Conservation (phyloP, 64 coral and sea anemone genomes). For the Catalaphyllia jardinei region DNA sequence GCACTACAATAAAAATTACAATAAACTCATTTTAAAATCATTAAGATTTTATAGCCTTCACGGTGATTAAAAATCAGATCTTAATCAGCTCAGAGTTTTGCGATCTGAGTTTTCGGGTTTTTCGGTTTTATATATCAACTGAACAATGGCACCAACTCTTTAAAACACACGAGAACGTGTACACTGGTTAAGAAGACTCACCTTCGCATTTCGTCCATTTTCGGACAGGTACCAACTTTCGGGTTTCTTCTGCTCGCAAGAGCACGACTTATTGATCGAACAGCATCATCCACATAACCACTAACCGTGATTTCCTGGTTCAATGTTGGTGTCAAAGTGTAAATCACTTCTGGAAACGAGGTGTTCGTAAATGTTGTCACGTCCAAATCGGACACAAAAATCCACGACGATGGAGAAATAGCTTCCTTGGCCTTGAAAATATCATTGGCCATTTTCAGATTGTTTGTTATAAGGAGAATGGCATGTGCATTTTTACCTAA, state of each 20-base stretch:
- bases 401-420: neutral
- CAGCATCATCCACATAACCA: conserved; percentile 12
- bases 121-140: too few relatives aligned
- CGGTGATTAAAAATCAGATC: too few relatives aligned
- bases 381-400: conserved; percentile 17
- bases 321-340: neutral
- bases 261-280: neutral
- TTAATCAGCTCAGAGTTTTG: too few relatives aligned
- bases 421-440: neutral
- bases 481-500: neutral
- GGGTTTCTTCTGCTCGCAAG: neutral
- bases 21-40: too few relatives aligned
- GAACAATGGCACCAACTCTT: too few relatives aligned
- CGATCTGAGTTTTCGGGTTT: too few relatives aligned
- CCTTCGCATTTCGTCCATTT: neutral
- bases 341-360: neutral
- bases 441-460: neutral
- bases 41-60: too few relatives aligned
- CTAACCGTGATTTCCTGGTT: neutral
- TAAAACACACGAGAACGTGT: too few relatives aligned
- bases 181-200: neutral
- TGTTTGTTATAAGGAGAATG: conserved; percentile 53
- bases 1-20: too few relatives aligned
- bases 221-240: neutral
- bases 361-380: neutral